Evolutionary conservation across 2,888 invertebrate species (phyloP).

Genomic region (Cryptus armator): DNA sequence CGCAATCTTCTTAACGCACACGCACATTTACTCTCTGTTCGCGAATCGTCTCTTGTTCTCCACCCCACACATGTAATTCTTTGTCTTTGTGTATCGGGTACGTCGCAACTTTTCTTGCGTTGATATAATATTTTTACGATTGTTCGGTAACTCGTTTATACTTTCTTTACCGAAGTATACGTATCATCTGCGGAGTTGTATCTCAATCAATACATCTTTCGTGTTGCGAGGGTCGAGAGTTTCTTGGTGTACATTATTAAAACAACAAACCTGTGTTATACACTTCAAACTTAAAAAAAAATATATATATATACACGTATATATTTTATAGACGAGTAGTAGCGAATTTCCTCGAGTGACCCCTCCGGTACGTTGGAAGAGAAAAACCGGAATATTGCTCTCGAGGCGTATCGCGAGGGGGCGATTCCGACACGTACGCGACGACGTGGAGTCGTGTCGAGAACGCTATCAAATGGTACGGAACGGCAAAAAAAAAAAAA

Average conservation of each 20-base stretch:
- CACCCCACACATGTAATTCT: not conserved
- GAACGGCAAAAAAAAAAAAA: slow-evolving; percentile 45
- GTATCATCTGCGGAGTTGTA: slow-evolving; percentile 9
- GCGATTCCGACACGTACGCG: slow-evolving; percentile 46
- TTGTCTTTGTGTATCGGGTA: not conserved
- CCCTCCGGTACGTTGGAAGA: not conserved
- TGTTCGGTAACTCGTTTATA: slow-evolving; percentile 21
- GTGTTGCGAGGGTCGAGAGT: not conserved
- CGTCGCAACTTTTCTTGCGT: not conserved
- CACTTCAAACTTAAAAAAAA: not conserved
- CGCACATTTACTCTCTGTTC: slow-evolving; percentile 4
- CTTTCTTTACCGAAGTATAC: not conserved
- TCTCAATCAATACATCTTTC: slow-evolving; percentile 44
- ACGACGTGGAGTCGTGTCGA: slow-evolving; percentile 31
- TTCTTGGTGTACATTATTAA: not conserved
- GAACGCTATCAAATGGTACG: slow-evolving; percentile 32
- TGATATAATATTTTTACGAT: slow-evolving; percentile 4
- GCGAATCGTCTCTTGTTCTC: not conserved
- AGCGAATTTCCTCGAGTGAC: not conserved
- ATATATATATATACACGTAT: too few relatives aligned
- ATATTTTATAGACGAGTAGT: not conserved
- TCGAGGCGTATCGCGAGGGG: slow-evolving; percentile 24
- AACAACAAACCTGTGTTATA: not conserved
- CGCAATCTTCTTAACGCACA: slow-evolving; percentile 44
- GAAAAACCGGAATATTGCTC: not conserved